These are phyloP conservation scores for Vimba vimba DNA, from an alignment of 2,113 vertebrate genomes.

Conservation along the genomic window DNA sequence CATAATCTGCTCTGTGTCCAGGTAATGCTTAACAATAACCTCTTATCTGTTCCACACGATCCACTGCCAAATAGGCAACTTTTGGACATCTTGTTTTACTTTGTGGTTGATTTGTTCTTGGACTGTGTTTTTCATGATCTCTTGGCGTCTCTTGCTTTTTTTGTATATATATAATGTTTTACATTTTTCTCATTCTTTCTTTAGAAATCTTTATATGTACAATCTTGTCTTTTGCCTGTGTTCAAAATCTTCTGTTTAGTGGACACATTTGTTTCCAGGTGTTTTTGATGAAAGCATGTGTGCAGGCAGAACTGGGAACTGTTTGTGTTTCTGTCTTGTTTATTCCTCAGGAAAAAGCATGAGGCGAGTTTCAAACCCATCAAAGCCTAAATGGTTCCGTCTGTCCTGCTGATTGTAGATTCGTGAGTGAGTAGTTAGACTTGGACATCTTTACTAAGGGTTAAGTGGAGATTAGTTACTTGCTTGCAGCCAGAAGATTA, in stretches of 20 bases:
- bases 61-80: not conserved
- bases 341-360: not conserved
- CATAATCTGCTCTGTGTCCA: constrained; percentile 41
- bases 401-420: constrained; percentile 6
- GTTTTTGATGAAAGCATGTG: constrained; percentile 48
- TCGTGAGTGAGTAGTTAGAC: not conserved
- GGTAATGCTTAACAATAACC: constrained; percentile 55
- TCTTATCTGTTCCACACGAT: not conserved
- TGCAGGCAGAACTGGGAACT: constrained; percentile 11
- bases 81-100: not conserved
- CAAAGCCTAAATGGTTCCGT: not conserved
- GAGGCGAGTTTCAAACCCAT: not conserved
- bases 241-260: not conserved
- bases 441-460: constrained; percentile 9
- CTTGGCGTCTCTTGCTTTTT: constrained; percentile 9
- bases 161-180: not conserved
- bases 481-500: constrained; percentile 59
- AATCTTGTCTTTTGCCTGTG: not conserved
- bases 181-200: not conserved
- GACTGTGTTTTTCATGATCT: not conserved
- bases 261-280: constrained; percentile 30
- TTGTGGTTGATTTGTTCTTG: not conserved
- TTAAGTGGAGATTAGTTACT: constrained; percentile 43
- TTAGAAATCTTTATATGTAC: not conserved
- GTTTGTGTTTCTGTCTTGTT: constrained; percentile 24